phyloP scores from a whole-genome alignment of 2,797 vertebrate species.

The Streptopelia turtur region DNA sequence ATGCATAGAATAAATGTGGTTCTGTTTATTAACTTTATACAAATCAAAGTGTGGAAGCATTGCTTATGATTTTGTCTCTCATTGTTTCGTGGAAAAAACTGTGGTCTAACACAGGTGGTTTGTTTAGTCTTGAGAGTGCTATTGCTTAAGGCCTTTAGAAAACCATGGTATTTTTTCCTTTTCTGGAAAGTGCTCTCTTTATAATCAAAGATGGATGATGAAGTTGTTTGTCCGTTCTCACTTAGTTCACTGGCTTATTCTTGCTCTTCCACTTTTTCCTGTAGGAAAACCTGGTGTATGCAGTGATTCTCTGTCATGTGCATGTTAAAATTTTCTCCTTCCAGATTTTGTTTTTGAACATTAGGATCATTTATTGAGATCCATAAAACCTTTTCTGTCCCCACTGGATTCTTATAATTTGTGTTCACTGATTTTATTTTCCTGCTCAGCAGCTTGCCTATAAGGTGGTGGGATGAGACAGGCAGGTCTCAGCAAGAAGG shows the following conservation, averaged over 20 bases:
- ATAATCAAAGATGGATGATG: not conserved
- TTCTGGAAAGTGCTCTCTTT: not conserved
- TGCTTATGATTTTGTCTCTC: not conserved
- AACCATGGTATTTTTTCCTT: not conserved
- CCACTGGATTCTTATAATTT: not conserved
- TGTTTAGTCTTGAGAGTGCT: not conserved
- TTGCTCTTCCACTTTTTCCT: not conserved
- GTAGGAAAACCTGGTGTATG: not conserved
- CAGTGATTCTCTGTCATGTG: not conserved
- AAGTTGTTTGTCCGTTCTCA: not conserved
- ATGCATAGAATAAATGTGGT: no score
- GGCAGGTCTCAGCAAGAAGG: not conserved
- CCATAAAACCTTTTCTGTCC: not conserved
- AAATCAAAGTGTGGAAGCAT: not conserved
- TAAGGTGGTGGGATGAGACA: not conserved
- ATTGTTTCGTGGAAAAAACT: not conserved
- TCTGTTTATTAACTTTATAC: not conserved
- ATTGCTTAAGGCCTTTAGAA: not conserved
- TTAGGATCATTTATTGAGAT: not conserved
- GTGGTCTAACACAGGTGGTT: not conserved
- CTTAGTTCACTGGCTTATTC: not conserved
- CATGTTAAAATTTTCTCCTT: not conserved
- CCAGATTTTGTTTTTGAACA: not conserved
- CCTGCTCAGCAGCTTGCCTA: not conserved
- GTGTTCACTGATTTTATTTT: not conserved